Percentiles rank a stretch among this genome's conserved stretches.
Evolutionary conservation across 2,797 vertebrate genomes (phyloP).

Genomic region (Pteronotus mesoamericanus): DNA sequence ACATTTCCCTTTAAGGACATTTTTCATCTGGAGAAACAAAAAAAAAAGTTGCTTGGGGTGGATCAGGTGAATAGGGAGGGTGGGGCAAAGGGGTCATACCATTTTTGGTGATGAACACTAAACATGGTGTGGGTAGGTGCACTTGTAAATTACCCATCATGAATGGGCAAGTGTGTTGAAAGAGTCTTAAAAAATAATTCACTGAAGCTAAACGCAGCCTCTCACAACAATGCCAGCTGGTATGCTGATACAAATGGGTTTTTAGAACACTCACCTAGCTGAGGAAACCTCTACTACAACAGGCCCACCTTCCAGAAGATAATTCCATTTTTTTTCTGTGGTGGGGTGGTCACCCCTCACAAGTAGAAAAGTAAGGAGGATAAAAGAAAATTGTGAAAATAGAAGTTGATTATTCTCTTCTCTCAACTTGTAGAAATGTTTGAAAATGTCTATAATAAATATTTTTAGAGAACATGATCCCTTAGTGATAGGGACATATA

Average conservation of each 20-base stretch:
- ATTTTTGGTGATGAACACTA: background rate
- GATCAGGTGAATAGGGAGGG: background rate
- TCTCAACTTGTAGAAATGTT: background rate
- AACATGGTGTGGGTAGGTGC: background rate
- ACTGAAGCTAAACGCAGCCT: background rate
- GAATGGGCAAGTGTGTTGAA: background rate
- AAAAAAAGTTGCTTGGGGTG: background rate
- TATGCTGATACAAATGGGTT: background rate
- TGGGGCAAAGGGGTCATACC: background rate
- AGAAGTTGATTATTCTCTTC: slow-evolving; percentile 14
- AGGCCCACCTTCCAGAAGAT: background rate
- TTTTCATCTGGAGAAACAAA: background rate
- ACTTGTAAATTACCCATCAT: background rate
- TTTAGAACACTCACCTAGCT: background rate
- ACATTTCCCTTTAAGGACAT: background rate
- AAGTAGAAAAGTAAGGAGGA: background rate
- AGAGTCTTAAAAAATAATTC: background rate
- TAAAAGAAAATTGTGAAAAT: background rate
- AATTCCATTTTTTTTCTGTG: background rate
- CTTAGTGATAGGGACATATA: background rate
- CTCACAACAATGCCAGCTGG: background rate
- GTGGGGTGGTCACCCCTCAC: background rate
- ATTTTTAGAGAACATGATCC: background rate
- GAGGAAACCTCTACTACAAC: background rate
- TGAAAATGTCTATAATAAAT: slow-evolving; percentile 35